A percentile compares a stretch with the other conserved stretches of the same genome.
These are phyloP conservation scores for Nixonia krombeini DNA, from an alignment of 1,140 invertebrate genomes.

Conservation along the genomic window DNA sequence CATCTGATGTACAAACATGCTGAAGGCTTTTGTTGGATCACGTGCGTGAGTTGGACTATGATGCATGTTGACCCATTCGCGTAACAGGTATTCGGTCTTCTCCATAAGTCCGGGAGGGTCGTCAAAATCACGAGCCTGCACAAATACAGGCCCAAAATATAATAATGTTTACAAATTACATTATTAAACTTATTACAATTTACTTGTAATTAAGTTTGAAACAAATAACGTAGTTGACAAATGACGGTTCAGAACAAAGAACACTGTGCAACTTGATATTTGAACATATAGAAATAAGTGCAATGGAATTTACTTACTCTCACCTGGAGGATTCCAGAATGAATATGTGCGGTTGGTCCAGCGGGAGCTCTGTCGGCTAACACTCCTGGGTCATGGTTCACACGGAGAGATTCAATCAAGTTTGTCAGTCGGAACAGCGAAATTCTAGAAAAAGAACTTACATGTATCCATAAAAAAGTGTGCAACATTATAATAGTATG, in stretches of 20 bases:
- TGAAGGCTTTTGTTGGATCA: constrained; percentile 95
- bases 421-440: constrained; percentile 74
- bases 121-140: constrained; percentile 90
- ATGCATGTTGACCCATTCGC: constrained; percentile 96
- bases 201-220: too few relatives aligned
- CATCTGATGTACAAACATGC: constrained; percentile 95
- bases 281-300: too few relatives aligned
- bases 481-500: constrained; percentile 1
- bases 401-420: constrained; percentile 82
- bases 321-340: constrained; percentile 90
- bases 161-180: too few relatives aligned
- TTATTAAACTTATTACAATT: too few relatives aligned
- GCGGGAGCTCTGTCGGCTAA: constrained; percentile 80
- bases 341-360: constrained; percentile 90
- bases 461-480: constrained; percentile 1
- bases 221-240: too few relatives aligned
- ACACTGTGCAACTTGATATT: too few relatives aligned
- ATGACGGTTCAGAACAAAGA: too few relatives aligned
- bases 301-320: constrained; percentile 76
- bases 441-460: constrained; percentile 46
- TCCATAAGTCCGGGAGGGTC: constrained; percentile 95
- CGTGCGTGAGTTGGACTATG: constrained; percentile 83
- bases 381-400: constrained; percentile 79
- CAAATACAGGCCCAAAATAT: too few relatives aligned
- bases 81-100: constrained; percentile 93